Evolutionary conservation across 2,797 vertebrate species (phyloP), one percentile per base, ranked within the genome.

Genomic region (Sebastes umbrosus): DNA sequence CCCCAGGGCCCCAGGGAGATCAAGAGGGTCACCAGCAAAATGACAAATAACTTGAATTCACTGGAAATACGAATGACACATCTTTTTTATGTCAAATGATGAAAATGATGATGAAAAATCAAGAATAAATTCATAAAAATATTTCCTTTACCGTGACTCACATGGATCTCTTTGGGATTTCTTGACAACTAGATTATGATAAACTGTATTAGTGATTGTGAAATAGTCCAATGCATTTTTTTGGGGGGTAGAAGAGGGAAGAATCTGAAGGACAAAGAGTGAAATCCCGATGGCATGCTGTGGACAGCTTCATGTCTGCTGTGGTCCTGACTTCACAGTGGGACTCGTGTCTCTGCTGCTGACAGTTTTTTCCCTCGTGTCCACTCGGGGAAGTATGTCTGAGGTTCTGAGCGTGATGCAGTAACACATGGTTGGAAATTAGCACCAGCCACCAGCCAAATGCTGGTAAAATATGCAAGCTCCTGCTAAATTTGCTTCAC

Each of bases 321-420:
- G 91, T 92, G 90, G 88, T 90, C 87, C 90, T 90, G 90, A 93
- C 86, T 91, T 93, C 93, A 92, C 93, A 94, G 90, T 93, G 83
- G 91, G 92, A 90, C 76, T 84, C 79, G 60, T 83, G 89, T 91
- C 86, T 86, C 18, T 50, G 86, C 84, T 85, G 91, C 85, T 88
- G 90, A 92, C 88, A 89, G 84, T 79, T 84, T 80, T 39, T 69
- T 84, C 84, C 84, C 82, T 80, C 71, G 65, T 70, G 87, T 91
- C 84, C 80, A 85, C 83, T 90, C 62, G 16, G 8, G 77, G 77
- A 46, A 83, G 86, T 84, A 69, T 78, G 52, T 90, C 78, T 82
- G 36, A 77, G 46, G 32, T 39, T 85, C 39, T 59, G 57, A 79
- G 34, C 18, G 5, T n/a, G 34, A 67, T 65, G 63, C 74, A 57